These are phyloP conservation scores for Drosophila sechellia DNA, from an alignment of 1,140 invertebrate genomes.

Conservation along the genomic window DNA sequence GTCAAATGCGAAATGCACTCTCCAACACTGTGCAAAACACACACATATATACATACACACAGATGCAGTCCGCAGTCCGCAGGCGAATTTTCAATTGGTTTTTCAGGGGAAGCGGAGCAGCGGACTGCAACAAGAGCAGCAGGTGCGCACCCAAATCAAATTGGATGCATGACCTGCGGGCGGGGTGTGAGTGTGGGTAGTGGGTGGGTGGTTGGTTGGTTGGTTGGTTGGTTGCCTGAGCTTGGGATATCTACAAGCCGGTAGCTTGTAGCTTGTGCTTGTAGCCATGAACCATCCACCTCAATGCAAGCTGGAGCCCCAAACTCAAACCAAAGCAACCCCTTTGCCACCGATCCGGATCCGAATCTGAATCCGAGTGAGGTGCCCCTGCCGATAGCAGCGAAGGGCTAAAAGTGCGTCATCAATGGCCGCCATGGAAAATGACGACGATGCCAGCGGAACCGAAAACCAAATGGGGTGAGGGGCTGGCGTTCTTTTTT, in stretches of 20 bases:
- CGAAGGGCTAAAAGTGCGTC: slow-evolving; percentile 83
- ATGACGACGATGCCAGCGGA: slow-evolving; percentile 45
- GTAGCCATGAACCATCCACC: slow-evolving; percentile 22
- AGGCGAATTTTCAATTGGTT: slow-evolving; percentile 72
- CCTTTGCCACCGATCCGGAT: slow-evolving; percentile 3
- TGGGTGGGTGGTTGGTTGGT: too few species aligned
- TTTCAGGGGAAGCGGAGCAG: slow-evolving; percentile 48
- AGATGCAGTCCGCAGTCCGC: slow-evolving; percentile 42
- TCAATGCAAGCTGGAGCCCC: background rate
- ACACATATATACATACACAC: background rate
- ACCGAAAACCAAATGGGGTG: slow-evolving; percentile 38
- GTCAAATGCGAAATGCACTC: slow-evolving; percentile 74
- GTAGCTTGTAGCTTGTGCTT: background rate
- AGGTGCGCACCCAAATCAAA: slow-evolving; percentile 71
- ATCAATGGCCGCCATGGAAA: slow-evolving; percentile 80
- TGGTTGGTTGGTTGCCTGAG: background rate
- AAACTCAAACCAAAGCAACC: slow-evolving; percentile 1
- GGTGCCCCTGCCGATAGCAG: slow-evolving; percentile 63
- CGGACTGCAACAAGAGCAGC: slow-evolving; percentile 51
- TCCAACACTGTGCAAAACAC: slow-evolving; percentile 29
- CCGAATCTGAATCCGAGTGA: slow-evolving; percentile 37
- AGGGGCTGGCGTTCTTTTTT: background rate
- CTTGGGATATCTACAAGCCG: slow-evolving; percentile 24
- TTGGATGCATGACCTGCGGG: slow-evolving; percentile 42
- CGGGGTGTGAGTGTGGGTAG: background rate